phyloP scores from a whole-genome alignment of 2,888 invertebrate species.

The Cantharis flavilabris region DNA sequence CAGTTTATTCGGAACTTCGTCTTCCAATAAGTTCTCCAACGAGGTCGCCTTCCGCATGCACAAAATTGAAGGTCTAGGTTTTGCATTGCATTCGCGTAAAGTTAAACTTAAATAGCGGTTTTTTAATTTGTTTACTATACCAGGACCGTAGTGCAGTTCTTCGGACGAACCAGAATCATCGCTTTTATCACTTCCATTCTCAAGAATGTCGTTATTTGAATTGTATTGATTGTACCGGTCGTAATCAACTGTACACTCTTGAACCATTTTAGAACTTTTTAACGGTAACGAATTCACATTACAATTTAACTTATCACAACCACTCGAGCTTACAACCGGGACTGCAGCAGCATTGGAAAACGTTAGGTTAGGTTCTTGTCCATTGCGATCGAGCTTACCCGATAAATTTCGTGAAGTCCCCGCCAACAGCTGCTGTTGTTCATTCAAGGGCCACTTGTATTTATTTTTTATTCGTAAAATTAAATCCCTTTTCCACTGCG shows the following conservation, averaged over 20 bases:
- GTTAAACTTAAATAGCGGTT: slow-evolving; percentile 87
- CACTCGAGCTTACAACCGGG: slow-evolving; percentile 41
- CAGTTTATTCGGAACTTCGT: slow-evolving; percentile 51
- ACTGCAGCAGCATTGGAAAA: slow-evolving; percentile 38
- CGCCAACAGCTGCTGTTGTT: slow-evolving; percentile 37
- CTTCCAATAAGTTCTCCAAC: slow-evolving; percentile 82
- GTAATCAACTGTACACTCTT: slow-evolving; percentile 51
- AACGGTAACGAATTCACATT: slow-evolving; percentile 37
- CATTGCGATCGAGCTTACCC: slow-evolving; percentile 42
- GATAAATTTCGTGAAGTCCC: slow-evolving; percentile 36
- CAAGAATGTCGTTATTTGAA: slow-evolving; percentile 37
- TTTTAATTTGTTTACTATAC: slow-evolving; percentile 85
- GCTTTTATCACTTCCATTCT: slow-evolving; percentile 38
- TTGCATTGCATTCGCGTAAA: slow-evolving; percentile 70
- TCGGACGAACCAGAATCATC: slow-evolving; percentile 67
- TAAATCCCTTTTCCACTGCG: slow-evolving; percentile 85
- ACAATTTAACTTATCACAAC: slow-evolving; percentile 42
- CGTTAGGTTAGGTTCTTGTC: slow-evolving; percentile 46
- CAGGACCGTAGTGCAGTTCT: slow-evolving; percentile 88
- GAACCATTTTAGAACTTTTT: slow-evolving; percentile 56
- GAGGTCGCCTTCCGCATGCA: slow-evolving; percentile 79
- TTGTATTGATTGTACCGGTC: slow-evolving; percentile 28
- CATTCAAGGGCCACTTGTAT: slow-evolving; percentile 29
- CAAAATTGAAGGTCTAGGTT: slow-evolving; percentile 69
- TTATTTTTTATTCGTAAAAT: slow-evolving; percentile 66